Evolutionary conservation across 2,797 vertebrate genomes (phyloP).

Genomic region (Micrastur ruficollis): DNA sequence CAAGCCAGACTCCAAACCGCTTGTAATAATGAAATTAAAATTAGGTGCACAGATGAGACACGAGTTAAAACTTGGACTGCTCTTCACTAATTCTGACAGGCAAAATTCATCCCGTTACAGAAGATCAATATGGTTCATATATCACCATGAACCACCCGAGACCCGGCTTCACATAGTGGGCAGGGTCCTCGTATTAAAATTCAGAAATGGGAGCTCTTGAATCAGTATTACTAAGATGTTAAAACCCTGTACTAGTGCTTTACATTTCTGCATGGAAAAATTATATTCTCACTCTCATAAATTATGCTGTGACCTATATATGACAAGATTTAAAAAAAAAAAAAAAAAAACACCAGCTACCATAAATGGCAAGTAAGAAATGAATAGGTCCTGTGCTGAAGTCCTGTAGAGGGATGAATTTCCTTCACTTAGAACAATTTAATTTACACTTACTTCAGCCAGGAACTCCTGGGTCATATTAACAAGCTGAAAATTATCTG

Average conservation of each 20-base stretch:
- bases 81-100: background rate
- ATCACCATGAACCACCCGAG: background rate
- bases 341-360: background rate
- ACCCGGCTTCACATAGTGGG: background rate
- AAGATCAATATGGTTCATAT: constrained; percentile 4
- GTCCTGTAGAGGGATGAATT: background rate
- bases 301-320: constrained; percentile 50
- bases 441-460: constrained; percentile 6
- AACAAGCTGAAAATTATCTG: background rate
- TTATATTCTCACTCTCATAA: constrained; percentile 7
- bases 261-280: constrained; percentile 1
- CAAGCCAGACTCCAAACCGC: constrained; percentile 52
- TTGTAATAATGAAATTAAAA: constrained; percentile 60
- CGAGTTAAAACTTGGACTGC: background rate
- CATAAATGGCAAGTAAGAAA: background rate
- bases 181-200: background rate
- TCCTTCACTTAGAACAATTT: background rate
- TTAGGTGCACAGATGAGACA: constrained; percentile 48
- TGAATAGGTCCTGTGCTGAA: background rate
- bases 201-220: background rate
- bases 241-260: background rate
- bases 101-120: background rate
- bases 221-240: background rate
- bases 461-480: background rate
- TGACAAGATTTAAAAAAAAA: background rate